phyloP scores from a whole-genome alignment of 2,888 invertebrate genomes.

The Eremobia ochroleuca region DNA sequence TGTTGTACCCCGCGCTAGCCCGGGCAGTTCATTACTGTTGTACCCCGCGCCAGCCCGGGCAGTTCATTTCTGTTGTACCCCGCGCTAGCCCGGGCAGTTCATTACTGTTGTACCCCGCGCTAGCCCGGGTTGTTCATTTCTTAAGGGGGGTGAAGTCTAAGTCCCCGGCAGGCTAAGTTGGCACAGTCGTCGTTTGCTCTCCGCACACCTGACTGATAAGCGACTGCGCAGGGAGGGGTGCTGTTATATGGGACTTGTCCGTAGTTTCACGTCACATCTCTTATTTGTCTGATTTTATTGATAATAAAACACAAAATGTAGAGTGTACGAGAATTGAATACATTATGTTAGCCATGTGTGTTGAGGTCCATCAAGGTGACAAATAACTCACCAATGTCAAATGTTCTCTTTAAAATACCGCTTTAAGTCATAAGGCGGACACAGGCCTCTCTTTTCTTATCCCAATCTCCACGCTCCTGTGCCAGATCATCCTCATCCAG shows the following conservation, averaged over 20 bases:
- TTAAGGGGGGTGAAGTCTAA: conserved; percentile 48
- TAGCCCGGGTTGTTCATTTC: conserved; percentile 60
- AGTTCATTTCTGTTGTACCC: conserved; percentile 32
- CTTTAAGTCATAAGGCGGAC: neutral
- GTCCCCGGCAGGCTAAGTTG: conserved; percentile 50
- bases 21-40: conserved; percentile 50
- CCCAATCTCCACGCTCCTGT: too few species aligned
- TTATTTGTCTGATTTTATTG: conserved; percentile 22
- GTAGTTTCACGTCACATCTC: neutral
- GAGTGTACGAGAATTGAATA: neutral
- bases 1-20: conserved; percentile 29
- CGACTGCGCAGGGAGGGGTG: conserved; percentile 16
- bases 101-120: conserved; percentile 33
- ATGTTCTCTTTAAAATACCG: neutral
- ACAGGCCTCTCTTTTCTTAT: too few species aligned
- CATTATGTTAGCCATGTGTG: neutral
- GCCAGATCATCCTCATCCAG: too few species aligned
- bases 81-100: conserved; percentile 48
- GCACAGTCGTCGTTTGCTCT: conserved; percentile 34
- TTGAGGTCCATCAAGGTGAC: neutral
- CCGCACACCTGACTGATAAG: conserved; percentile 42
- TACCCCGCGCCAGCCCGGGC: conserved; percentile 39
- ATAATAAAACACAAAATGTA: neutral
- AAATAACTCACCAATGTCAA: neutral
- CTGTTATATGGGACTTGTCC: conserved; percentile 2